Base-by-base conservation (phyloP, 2,797 vertebrate species). In the Crax fasciolata region DNA sequence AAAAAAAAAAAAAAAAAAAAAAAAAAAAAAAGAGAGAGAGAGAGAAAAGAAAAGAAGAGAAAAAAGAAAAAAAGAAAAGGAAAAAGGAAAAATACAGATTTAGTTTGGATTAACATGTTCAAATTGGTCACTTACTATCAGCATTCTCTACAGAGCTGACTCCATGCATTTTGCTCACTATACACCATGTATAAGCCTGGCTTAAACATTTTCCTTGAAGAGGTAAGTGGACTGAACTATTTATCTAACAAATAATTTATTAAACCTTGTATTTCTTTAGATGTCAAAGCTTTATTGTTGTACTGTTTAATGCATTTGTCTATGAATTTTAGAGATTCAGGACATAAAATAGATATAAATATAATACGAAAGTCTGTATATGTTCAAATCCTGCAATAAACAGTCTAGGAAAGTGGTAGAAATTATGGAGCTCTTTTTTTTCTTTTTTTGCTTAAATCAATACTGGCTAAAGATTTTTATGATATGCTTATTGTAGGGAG, bases 41-140 rank as follows among this genome's bases (percentile, higher is more conserved):
- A 14, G 25, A 25, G 49, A n/a, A n/a, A n/a, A n/a, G n/a, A n/a
- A n/a, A n/a, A n/a, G n/a, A n/a, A 24, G 13, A 7, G 12, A 93
- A 91, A 89, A 95, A 87, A 83, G 28, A 61, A 39, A 49, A 57
- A 35, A 35, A 35, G 35, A 35, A 35, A 35, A 35, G 35, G n/a
- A 6, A 52, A 11, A 55, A 20, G 30, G 18, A 55, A 55, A 55
- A 55, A n/a, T n/a, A 48, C 75, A 95, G 83, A 86, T 63, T n/a
- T 94, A 91, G 48, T 74, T 87, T 93, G 96, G 94, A 98, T 98
- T 98, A 98, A 92, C 57, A 3, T 84, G 95, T 95, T 97, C 95
- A 96, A 62, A 86, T 96, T 92, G 74, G 91, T 85, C 89, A 94
- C 52, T 95, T 57, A 49, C 76, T 58, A 48, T 51, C 93, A 94